phyloP scores from a whole-genome alignment of 2,797 vertebrate species.

The Cygnus olor region DNA sequence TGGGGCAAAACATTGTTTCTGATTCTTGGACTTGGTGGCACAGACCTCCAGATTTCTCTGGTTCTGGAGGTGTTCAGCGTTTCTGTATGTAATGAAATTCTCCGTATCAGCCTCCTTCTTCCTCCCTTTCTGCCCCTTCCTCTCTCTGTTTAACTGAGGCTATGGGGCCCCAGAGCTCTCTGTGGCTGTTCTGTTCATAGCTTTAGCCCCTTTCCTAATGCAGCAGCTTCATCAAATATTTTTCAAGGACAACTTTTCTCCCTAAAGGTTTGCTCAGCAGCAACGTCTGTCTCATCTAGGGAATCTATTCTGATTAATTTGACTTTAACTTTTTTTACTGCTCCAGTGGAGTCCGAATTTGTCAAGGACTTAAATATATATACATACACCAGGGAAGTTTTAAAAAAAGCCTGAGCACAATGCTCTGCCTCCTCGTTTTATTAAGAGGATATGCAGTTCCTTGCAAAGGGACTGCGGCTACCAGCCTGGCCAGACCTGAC shows the following conservation, averaged over 20 bases:
- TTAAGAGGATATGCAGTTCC: background rate
- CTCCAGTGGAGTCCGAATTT: slow-evolving; percentile 73
- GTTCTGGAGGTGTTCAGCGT: background rate
- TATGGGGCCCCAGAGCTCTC: background rate
- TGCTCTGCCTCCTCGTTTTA: slow-evolving; percentile 7
- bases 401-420: background rate
- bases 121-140: background rate
- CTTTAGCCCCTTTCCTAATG: slow-evolving; percentile 41
- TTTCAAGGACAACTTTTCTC: slow-evolving; percentile 75
- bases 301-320: slow-evolving; percentile 77
- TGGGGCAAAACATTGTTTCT: background rate
- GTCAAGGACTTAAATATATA: slow-evolving; percentile 62
- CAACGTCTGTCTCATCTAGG: slow-evolving; percentile 69
- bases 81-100: background rate
- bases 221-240: slow-evolving; percentile 66
- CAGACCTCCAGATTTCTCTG: background rate
- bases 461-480: background rate
- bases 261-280: slow-evolving; percentile 62
- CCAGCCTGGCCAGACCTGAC: background rate
- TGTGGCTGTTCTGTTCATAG: slow-evolving; percentile 61
- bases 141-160: slow-evolving; percentile 20
- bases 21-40: background rate
- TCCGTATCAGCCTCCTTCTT: background rate
- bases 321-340: slow-evolving; percentile 70
- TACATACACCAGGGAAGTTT: slow-evolving; percentile 32